Conservation (phyloP, 2,113 vertebrate genomes). For the Sinocyclocheilus anophthalmus region DNA sequence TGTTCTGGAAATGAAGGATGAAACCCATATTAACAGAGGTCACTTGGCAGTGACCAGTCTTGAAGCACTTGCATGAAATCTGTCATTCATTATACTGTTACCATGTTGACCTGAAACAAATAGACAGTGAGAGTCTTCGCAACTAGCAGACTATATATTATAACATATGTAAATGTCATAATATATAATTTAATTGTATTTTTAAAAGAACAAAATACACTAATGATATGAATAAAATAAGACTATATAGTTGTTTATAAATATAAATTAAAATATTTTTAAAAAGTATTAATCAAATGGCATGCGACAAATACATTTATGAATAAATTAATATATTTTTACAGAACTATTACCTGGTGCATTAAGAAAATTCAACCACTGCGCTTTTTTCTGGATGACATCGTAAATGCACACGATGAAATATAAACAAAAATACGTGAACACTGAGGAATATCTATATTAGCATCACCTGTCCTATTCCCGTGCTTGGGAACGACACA, state of each 20-base stretch:
- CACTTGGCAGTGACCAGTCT: not conserved
- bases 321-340: not conserved
- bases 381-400: not conserved
- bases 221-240: not conserved
- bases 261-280: not conserved
- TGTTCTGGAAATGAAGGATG: slow-evolving; percentile 11
- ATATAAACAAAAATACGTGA: not conserved
- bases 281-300: not conserved
- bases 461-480: not conserved
- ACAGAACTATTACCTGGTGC: not conserved
- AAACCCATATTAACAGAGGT: slow-evolving; percentile 30
- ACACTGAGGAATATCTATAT: not conserved
- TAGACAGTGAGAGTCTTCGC: not conserved
- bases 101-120: slow-evolving; percentile 14
- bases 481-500: not conserved
- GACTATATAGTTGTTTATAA: not conserved
- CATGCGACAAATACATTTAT: not conserved
- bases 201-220: not conserved
- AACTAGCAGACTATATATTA: not conserved
- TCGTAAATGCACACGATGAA: not conserved
- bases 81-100: slow-evolving; percentile 58
- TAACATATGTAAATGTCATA: not conserved
- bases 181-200: not conserved
- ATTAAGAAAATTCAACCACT: not conserved
- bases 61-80: not conserved